Evolutionary conservation across 2,888 invertebrate species (phyloP).

Genomic region (Melieria picta): DNA sequence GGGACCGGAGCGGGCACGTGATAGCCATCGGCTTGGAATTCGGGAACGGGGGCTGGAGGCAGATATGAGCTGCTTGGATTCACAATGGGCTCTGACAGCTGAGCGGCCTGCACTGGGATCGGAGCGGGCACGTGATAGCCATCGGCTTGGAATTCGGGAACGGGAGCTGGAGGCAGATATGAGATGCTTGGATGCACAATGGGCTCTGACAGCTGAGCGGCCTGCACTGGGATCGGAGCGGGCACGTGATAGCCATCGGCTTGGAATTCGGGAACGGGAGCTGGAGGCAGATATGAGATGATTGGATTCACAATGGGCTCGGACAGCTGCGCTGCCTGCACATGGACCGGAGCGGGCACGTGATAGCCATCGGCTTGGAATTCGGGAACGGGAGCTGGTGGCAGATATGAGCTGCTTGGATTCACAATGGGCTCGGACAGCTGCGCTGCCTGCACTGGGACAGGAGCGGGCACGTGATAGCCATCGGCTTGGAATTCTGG

Average conservation of each 20-base stretch:
- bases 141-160: not conserved
- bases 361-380: not conserved
- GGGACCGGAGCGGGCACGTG: too few relatives aligned
- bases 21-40: not conserved
- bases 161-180: too few relatives aligned
- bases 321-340: too few relatives aligned
- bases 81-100: too few relatives aligned
- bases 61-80: conserved; percentile 2
- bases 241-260: too few relatives aligned
- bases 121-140: not conserved
- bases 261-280: not conserved
- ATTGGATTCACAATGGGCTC: not conserved
- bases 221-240: conserved; percentile 10
- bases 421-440: not conserved
- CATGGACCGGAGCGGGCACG: too few relatives aligned
- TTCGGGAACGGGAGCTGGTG: not conserved
- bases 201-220: too few relatives aligned
- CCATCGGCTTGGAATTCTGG: too few relatives aligned
- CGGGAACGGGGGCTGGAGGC: not conserved
- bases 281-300: conserved; percentile 33
- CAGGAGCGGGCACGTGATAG: too few relatives aligned
- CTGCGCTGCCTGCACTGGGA: not conserved
- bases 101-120: too few relatives aligned
- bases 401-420: too few relatives aligned
- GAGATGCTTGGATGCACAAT: not conserved